These are phyloP conservation scores for Perithous albicinctus DNA, from an alignment of 2,888 invertebrate genomes.

Conservation along the genomic window DNA sequence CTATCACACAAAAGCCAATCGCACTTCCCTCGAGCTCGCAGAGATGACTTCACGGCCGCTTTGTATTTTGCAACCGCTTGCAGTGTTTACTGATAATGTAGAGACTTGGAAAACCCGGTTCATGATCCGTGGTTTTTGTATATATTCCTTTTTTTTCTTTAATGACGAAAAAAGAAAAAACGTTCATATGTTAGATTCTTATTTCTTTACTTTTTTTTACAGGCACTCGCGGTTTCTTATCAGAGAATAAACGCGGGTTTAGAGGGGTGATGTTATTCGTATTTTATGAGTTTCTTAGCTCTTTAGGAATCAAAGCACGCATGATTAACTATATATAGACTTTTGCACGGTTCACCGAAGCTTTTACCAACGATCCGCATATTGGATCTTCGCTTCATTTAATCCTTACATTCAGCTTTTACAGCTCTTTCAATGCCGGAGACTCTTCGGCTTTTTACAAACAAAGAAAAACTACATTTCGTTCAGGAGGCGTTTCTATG, in stretches of 20 bases:
- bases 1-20: neutral
- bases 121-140: slow-evolving; percentile 24
- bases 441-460: neutral
- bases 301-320: slow-evolving; percentile 5
- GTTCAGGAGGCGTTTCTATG: too few species aligned
- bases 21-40: neutral
- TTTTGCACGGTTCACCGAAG: slow-evolving; percentile 1
- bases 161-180: too few species aligned
- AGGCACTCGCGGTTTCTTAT: slow-evolving; percentile 10
- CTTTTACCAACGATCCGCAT: too few species aligned
- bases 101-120: slow-evolving; percentile 45
- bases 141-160: too few species aligned
- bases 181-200: too few species aligned
- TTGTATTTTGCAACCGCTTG: slow-evolving; percentile 17
- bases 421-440: neutral
- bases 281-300: slow-evolving; percentile 2
- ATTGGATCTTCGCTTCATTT: too few species aligned
- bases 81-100: slow-evolving; percentile 36
- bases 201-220: neutral
- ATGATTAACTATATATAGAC: slow-evolving; percentile 8
- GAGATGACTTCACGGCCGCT: neutral
- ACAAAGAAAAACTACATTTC: neutral
- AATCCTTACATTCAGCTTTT: neutral
- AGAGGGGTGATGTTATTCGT: neutral
- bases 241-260: neutral